These are phyloP conservation scores for Drosophila ironensis DNA, from an alignment of 1,140 invertebrate genomes.

Conservation along the genomic window DNA sequence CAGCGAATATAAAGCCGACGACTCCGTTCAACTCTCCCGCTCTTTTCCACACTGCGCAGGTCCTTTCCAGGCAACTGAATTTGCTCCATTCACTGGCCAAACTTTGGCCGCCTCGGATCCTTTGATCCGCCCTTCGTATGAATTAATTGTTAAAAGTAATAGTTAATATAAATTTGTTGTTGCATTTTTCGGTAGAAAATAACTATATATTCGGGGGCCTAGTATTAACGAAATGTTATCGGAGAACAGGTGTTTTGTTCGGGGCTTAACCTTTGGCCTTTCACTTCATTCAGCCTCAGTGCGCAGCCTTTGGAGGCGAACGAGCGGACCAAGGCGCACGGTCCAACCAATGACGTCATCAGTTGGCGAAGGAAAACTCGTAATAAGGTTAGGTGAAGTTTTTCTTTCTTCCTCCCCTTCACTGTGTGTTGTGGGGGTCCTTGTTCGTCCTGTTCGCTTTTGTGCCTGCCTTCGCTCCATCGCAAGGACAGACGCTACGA, in stretches of 20 bases:
- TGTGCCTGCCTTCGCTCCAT: slow-evolving; percentile 31
- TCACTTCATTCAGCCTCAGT: slow-evolving; percentile 4
- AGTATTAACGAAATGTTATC: too few species aligned
- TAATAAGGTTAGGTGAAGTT: slow-evolving; percentile 76
- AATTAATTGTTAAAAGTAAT: neutral
- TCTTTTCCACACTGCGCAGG: slow-evolving; percentile 12
- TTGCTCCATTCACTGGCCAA: slow-evolving; percentile 28
- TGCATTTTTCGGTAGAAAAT: neutral
- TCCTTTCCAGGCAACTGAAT: slow-evolving; percentile 22
- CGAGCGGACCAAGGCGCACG: slow-evolving; percentile 49
- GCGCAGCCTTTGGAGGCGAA: slow-evolving; percentile 63
- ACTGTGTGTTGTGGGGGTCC: slow-evolving; percentile 2
- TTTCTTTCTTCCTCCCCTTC: slow-evolving; percentile 33
- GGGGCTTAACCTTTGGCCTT: slow-evolving; percentile 26
- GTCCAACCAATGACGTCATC: slow-evolving; percentile 74
- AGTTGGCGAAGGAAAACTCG: slow-evolving; percentile 41
- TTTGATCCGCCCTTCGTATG: slow-evolving; percentile 34
- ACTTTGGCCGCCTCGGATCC: slow-evolving; percentile 15
- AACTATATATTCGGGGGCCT: too few species aligned
- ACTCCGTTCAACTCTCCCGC: slow-evolving; percentile 20
- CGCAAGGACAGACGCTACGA: slow-evolving; percentile 56
- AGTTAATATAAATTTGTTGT: neutral
- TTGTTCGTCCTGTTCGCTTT: slow-evolving; percentile 22
- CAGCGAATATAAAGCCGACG: slow-evolving; percentile 29
- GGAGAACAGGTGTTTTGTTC: too few species aligned